Base-by-base conservation (phyloP, 2,113 vertebrate genomes). In the Coptodon bakossiorum region DNA sequence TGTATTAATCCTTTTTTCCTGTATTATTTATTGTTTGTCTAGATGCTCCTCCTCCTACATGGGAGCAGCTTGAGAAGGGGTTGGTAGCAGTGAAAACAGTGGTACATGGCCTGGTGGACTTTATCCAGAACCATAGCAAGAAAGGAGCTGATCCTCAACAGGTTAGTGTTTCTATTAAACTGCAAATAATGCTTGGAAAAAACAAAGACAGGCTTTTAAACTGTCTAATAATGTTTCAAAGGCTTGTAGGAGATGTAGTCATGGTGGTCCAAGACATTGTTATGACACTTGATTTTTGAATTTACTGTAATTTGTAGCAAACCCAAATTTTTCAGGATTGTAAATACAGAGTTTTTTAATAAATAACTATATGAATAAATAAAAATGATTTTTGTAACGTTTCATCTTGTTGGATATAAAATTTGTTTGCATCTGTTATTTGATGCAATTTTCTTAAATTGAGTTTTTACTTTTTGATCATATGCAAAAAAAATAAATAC, bases 41-140 rank as follows among this genome's bases (percentile, higher is more conserved):
- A 99, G 99, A 99, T 96, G 99, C 98, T 80, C 98, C 98, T 54
- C 97, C 98, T 93, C 98, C 98, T 2, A 98, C 98, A 1, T 99
- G 99, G 99, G 99, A 99, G 92, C 99, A 99, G 89, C 96, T 99
- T 63, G 98, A 99, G 94, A 98, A 98, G 80, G 98, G 98, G n/a
- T 92, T 99, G 59, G 98, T 99, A 86, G 99, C 99, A 71, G 98
- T 99, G 81, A 98, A 98, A 89, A 99, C 98, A 3, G 99, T 99
- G 78, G 99, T 99, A 57, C 99, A 99, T 36, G 99, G 99, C 6
- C 95, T 99, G 84, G 99, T 99, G 89, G 98, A 99, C 95, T 99
- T 99, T 90, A 99, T 99, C 83, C 99, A 99, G 95, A 99, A 99
- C 95, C 98, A 99, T 92, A 99, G 99, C 96, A 99, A 99, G 95